These are phyloP conservation scores for Papilio demoleus DNA, from an alignment of 2,888 invertebrate species.

Conservation along the genomic window DNA sequence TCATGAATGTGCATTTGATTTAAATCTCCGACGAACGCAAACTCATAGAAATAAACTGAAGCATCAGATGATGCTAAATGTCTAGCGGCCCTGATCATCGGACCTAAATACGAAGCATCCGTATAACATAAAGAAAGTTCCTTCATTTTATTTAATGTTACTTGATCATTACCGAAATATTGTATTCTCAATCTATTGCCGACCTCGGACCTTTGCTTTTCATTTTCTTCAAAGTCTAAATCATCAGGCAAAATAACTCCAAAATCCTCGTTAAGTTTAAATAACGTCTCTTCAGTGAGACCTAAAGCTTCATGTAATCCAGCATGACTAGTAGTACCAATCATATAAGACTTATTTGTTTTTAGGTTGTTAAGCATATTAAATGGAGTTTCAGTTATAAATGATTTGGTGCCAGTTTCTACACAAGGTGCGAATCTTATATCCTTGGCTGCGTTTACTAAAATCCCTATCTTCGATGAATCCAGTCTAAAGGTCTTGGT, in stretches of 20 bases:
- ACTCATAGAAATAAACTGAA: constrained; percentile 82
- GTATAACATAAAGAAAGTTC: constrained; percentile 60
- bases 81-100: constrained; percentile 62
- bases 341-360: constrained; percentile 58
- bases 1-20: constrained; percentile 56
- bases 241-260: constrained; percentile 61
- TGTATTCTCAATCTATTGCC: constrained; percentile 54
- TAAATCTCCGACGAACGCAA: constrained; percentile 77
- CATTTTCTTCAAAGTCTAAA: constrained; percentile 53
- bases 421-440: constrained; percentile 63
- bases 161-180: constrained; percentile 59
- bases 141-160: constrained; percentile 50
- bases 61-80: constrained; percentile 60
- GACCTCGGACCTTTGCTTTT: constrained; percentile 47
- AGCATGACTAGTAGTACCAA: constrained; percentile 65
- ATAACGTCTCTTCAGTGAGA: constrained; percentile 52
- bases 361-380: constrained; percentile 51
- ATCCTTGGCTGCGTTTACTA: constrained; percentile 53
- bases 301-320: constrained; percentile 59
- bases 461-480: constrained; percentile 45
- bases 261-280: constrained; percentile 55
- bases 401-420: constrained; percentile 52
- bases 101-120: constrained; percentile 64
- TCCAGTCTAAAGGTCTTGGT: constrained; percentile 46
- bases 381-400: constrained; percentile 63